phyloP scores from a whole-genome alignment of 2,797 vertebrate genomes.

The Hozukius guyotensis region DNA sequence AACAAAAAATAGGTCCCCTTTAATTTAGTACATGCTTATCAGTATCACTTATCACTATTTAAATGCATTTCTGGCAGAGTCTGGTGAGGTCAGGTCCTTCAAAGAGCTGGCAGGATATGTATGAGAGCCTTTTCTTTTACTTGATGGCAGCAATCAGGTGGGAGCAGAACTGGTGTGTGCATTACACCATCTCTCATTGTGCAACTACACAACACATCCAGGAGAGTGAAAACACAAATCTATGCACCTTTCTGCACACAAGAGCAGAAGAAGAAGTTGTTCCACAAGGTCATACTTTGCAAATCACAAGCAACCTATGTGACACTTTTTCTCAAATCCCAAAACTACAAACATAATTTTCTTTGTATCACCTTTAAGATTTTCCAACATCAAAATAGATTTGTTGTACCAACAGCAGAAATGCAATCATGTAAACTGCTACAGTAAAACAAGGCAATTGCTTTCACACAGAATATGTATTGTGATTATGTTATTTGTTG shows the following conservation, averaged over 20 bases:
- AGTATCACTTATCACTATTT: background rate
- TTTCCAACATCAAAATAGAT: background rate
- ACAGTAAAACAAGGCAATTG: slow-evolving; percentile 13
- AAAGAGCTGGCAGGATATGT: background rate
- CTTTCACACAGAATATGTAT: slow-evolving; percentile 21
- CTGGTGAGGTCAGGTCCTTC: slow-evolving; percentile 8
- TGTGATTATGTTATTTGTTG: slow-evolving; percentile 26
- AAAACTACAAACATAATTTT: background rate
- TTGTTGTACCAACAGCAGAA: background rate
- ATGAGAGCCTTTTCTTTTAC: background rate
- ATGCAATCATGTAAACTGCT: slow-evolving; percentile 6
- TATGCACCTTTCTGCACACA: slow-evolving; percentile 12
- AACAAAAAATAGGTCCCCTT: background rate
- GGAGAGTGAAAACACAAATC: slow-evolving; percentile 16
- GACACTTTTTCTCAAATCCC: background rate
- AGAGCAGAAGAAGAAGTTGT: slow-evolving; percentile 1
- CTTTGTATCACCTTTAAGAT: background rate
- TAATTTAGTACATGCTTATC: background rate
- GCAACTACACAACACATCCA: background rate
- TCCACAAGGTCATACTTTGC: slow-evolving; percentile 4
- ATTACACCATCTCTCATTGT: background rate
- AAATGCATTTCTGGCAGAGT: slow-evolving; percentile 2
- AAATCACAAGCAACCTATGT: background rate
- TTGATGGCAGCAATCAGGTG: background rate
- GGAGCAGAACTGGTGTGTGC: background rate